Conservation (phyloP, 2,797 vertebrate species). For the Lepilemur septentrionalis region DNA sequence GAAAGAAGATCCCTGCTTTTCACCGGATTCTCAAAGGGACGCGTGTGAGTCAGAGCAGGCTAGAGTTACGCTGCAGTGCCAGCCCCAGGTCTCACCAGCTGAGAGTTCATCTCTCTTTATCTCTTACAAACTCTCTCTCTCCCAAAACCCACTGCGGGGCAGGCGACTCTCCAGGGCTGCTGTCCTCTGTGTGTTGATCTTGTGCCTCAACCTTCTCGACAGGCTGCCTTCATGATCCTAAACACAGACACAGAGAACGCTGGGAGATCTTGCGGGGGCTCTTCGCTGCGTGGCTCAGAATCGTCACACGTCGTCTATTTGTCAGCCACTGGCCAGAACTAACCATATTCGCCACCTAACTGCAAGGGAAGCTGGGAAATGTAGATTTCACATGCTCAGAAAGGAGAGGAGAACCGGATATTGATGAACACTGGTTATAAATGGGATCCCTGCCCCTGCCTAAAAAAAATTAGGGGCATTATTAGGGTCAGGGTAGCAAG, state of each 20-base stretch:
- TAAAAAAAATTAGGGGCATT: background rate
- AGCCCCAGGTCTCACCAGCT: background rate
- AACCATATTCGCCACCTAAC: background rate
- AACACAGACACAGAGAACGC: background rate
- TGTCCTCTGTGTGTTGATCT: background rate
- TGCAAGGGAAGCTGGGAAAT: background rate
- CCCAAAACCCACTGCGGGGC: background rate
- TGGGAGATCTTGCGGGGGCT: background rate
- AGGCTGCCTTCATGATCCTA: background rate
- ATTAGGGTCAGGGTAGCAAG: background rate
- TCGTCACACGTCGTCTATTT: background rate
- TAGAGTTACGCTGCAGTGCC: background rate
- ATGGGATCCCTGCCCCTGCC: rapidly evolving
- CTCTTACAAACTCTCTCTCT: background rate
- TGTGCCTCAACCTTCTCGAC: background rate
- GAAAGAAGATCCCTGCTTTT: background rate
- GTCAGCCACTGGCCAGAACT: background rate
- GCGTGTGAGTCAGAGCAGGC: background rate
- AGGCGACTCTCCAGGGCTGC: background rate
- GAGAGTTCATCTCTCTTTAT: background rate
- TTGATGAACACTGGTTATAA: background rate
- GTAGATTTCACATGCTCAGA: background rate
- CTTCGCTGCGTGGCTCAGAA: background rate
- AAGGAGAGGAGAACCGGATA: background rate
- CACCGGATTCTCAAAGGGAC: background rate